These are phyloP conservation scores for Ellobium chinense DNA, from an alignment of 2,888 invertebrate genomes.

Conservation along the genomic window DNA sequence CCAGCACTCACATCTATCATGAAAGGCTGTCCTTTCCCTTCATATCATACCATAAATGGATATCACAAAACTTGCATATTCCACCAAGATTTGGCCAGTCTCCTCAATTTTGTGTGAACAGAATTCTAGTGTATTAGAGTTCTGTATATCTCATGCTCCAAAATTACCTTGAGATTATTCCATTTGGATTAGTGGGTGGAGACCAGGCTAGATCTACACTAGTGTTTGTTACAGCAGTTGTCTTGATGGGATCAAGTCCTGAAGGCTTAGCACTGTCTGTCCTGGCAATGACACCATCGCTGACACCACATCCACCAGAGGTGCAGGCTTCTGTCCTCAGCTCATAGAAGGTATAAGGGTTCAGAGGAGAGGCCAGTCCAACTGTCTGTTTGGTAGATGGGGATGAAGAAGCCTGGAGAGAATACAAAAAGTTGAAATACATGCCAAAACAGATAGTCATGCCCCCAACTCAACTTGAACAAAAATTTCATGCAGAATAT, in stretches of 20 bases:
- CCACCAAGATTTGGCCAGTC: too few relatives aligned
- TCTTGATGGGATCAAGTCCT: constrained; percentile 61
- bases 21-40: too few relatives aligned
- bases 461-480: too few relatives aligned
- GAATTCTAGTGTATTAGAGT: too few relatives aligned
- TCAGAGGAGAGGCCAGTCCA: constrained; percentile 56
- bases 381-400: constrained; percentile 59
- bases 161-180: constrained; percentile 64
- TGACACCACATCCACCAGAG: constrained; percentile 68
- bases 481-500: too few relatives aligned
- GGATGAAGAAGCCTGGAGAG: constrained; percentile 49
- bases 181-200: constrained; percentile 67
- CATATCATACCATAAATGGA: too few relatives aligned
- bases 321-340: constrained; percentile 69
- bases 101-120: too few relatives aligned
- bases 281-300: constrained; percentile 54
- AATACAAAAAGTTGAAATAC: not conserved
- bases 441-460: too few relatives aligned
- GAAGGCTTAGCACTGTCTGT: constrained; percentile 66
- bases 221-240: constrained; percentile 56
- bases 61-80: too few relatives aligned
- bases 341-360: constrained; percentile 64
- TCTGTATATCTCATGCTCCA: too few relatives aligned
- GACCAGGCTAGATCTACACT: constrained; percentile 65
- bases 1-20: too few relatives aligned